Conservation (phyloP, 2,888 invertebrate genomes). For the Perizoma affinitatum region DNA sequence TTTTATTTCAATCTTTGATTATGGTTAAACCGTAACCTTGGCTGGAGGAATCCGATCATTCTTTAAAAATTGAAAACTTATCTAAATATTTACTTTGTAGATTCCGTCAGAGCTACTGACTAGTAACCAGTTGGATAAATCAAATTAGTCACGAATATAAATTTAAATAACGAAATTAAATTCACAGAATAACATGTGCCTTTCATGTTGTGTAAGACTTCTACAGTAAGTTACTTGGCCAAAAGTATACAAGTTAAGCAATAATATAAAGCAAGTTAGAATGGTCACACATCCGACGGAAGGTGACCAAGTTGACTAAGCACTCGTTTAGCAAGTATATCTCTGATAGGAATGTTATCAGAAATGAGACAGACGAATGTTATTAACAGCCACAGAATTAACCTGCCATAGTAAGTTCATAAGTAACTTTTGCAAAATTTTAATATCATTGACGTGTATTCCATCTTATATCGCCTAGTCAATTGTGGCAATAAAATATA, state of each 20-base stretch:
- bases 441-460: too few species aligned
- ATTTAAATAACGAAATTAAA: constrained; percentile 6
- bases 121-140: constrained; percentile 19
- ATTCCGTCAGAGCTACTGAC: constrained; percentile 1
- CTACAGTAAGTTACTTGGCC: not conserved
- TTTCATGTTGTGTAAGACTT: not conserved
- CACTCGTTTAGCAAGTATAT: constrained; percentile 10
- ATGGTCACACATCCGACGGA: constrained; percentile 35
- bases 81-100: constrained; percentile 2
- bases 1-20: too few species aligned
- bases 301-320: constrained; percentile 35
- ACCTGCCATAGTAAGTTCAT: too few species aligned
- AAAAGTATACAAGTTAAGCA: constrained; percentile 16
- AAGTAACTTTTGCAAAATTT: too few species aligned
- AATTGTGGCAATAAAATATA: too few species aligned
- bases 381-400: too few species aligned
- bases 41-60: too few species aligned
- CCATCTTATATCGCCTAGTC: too few species aligned
- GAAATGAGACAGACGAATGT: too few species aligned
- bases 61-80: not conserved
- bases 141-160: constrained; percentile 18
- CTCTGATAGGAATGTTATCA: constrained; percentile 9
- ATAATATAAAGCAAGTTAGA: constrained; percentile 23
- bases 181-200: constrained; percentile 1
- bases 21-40: too few species aligned